Evolutionary conservation across 2,113 vertebrate genomes (phyloP), one percentile per base, ranked within the genome.

Genomic region (Columbina picui): DNA sequence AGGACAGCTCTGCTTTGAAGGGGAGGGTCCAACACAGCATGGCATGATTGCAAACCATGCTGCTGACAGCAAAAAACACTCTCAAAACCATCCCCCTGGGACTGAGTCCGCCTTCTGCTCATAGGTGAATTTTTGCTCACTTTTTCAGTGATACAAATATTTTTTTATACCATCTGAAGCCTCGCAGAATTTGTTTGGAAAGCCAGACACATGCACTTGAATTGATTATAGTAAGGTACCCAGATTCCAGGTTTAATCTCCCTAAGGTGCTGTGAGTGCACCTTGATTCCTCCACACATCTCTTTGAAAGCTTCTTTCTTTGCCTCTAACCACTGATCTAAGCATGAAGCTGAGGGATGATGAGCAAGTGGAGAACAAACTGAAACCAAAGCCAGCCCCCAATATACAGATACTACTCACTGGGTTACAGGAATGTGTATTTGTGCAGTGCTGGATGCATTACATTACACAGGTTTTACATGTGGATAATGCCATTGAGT

Each of bases 331-430:
- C 57, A 10, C 63, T 9, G 23, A n/a, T 19, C 43, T 53, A 38
- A 79, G 34, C 20, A 9, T 5, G 52, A 57, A 89, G n/a, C 55
- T 75, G 43, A 47, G 16, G 50, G 27, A 55, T 30, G 39, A 32
- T 17, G 14, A 74, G 7, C 41, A 86, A 61, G 55, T 15, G 55
- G 12, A 79, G 17, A 30, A 52, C 18, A 38, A 69, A 41, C 26
- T 68, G 57, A 69, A 87, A 36, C 15, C 50, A 60, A 53, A 79
- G 71, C 10, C 39, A 20, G 20, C 10, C 14, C 32, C n/a, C 12
- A 10, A 2, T 21, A 23, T 3, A 11, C 0, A 2, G 7, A 10
- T 6, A 2, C 19, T 36, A 26, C n/a, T 82, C 34, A 18, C 45
- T 26, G 52, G 19, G 3, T 0, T 50, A 43, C 23, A 26, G 34